Conservation (phyloP, 2,113 vertebrate genomes). For the Tetrao urogallus region DNA sequence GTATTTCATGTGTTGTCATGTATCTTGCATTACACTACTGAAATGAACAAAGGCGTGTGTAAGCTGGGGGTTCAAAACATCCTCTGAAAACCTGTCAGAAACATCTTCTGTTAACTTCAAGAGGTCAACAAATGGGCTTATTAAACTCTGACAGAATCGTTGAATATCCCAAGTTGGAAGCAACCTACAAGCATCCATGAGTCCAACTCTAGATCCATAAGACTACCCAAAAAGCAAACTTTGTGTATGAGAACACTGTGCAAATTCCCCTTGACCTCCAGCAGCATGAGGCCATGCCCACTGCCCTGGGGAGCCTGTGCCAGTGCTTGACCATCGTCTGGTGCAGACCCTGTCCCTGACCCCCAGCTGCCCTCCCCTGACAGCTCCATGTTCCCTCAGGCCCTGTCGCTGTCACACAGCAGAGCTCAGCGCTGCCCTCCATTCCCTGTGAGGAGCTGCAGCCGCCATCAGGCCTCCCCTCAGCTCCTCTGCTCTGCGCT, state of each 20-base stretch:
- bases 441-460: too few relatives aligned
- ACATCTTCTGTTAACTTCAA: neutral
- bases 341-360: too few relatives aligned
- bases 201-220: too few relatives aligned
- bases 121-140: neutral
- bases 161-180: too few relatives aligned
- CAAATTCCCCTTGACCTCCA: neutral
- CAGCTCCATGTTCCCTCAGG: too few relatives aligned
- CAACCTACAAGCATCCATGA: too few relatives aligned
- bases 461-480: too few relatives aligned
- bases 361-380: too few relatives aligned
- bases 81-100: neutral
- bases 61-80: neutral
- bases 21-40: neutral
- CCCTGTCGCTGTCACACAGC: too few relatives aligned
- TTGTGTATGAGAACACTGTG: neutral
- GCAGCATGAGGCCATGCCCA: neutral
- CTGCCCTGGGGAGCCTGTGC: neutral
- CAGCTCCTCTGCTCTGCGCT: too few relatives aligned
- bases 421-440: too few relatives aligned
- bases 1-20: fast-evolving
- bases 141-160: neutral
- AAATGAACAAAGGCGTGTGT: neutral
- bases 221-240: too few relatives aligned
- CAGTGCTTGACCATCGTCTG: neutral